Conservation (phyloP, 2,113 vertebrate species). For the Nyctibius bracteatus region DNA sequence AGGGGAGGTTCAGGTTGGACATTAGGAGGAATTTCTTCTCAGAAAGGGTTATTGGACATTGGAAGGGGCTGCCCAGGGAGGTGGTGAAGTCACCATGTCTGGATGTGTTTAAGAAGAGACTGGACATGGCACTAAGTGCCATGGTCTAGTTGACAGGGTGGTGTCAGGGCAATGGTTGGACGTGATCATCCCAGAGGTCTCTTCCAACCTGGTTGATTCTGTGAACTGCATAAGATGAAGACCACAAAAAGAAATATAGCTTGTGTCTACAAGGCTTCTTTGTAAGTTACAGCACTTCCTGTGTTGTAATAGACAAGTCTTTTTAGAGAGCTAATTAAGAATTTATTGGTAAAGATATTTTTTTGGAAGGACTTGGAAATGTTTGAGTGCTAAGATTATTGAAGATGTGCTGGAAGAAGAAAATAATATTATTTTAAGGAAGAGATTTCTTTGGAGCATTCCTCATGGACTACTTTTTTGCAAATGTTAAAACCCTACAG, state of each 20-base stretch:
- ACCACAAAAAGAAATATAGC: not conserved
- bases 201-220: too few relatives aligned
- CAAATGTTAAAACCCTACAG: not conserved
- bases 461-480: not conserved
- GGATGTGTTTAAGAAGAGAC: too few relatives aligned
- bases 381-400: not conserved
- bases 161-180: too few relatives aligned
- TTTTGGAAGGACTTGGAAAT: not conserved
- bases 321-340: constrained; percentile 6
- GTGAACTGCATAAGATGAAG: not conserved
- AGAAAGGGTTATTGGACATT: too few relatives aligned
- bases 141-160: too few relatives aligned
- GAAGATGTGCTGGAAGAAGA: not conserved
- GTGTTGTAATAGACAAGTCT: not conserved
- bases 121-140: too few relatives aligned
- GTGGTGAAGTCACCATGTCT: too few relatives aligned
- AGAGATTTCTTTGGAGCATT: not conserved
- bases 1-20: too few relatives aligned
- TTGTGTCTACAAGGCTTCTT: not conserved
- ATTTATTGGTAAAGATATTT: not conserved
- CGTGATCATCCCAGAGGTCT: too few relatives aligned
- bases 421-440: not conserved
- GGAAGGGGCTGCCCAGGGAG: too few relatives aligned
- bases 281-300: not conserved
- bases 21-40: too few relatives aligned